Conservation (phyloP, 2,113 vertebrate species). For the Cyanoderma ruficeps region DNA sequence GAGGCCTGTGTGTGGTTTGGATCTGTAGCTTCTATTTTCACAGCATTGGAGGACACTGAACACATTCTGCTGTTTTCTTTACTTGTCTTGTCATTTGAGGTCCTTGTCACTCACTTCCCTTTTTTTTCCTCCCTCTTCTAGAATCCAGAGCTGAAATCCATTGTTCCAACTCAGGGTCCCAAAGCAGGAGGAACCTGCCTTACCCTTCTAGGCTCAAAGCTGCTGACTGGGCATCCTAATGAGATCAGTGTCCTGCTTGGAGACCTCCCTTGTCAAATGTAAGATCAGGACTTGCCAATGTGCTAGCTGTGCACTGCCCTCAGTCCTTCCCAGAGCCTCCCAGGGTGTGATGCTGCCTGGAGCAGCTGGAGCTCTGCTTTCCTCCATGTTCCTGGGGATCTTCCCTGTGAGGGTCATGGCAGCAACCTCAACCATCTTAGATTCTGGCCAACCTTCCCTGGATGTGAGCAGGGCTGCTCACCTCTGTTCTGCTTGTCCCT, state of each 20-base stretch:
- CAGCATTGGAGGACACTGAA: not conserved
- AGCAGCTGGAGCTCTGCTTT: not conserved
- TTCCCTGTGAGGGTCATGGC: not conserved
- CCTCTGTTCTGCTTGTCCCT: not conserved
- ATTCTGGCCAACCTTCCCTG: not conserved
- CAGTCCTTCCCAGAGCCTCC: not conserved
- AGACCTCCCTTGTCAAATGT: constrained; percentile 86
- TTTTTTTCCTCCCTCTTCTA: not conserved
- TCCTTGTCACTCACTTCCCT: not conserved
- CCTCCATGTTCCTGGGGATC: not conserved
- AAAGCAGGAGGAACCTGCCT: constrained; percentile 89
- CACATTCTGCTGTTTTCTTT: not conserved
- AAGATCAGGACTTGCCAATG: constrained; percentile 48
- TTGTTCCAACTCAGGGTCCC: constrained; percentile 86
- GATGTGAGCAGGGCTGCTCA: not conserved
- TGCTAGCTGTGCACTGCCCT: not conserved
- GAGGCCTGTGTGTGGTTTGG: not conserved
- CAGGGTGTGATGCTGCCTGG: not conserved
- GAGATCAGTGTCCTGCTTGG: constrained; percentile 87
- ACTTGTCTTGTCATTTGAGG: not conserved
- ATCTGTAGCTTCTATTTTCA: not conserved
- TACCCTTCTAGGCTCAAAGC: constrained; percentile 85
- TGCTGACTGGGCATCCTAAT: constrained; percentile 85
- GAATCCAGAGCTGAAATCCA: constrained; percentile 86
- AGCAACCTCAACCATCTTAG: not conserved